These are phyloP conservation scores for Prochilodus magdalenae DNA, from an alignment of 2,113 vertebrate species.

Conservation along the genomic window DNA sequence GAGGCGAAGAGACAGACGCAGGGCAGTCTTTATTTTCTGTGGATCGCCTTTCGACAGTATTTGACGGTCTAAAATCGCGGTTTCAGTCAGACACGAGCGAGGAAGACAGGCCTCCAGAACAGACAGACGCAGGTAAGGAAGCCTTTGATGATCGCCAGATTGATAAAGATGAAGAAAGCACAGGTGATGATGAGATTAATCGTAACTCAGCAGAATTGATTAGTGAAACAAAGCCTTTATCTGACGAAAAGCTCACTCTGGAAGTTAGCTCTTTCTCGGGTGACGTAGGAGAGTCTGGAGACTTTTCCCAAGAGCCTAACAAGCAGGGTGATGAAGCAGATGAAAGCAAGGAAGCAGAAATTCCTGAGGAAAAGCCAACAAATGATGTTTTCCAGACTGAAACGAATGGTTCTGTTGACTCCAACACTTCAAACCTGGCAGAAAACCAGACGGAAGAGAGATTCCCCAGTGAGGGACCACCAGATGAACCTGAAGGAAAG, in stretches of 20 bases:
- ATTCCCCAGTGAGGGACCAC: background rate
- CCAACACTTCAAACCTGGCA: background rate
- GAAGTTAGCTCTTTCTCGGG: background rate
- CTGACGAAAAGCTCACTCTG: background rate
- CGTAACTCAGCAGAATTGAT: background rate
- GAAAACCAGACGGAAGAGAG: background rate
- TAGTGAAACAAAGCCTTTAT: background rate
- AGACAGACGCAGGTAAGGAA: slow-evolving; percentile 26
- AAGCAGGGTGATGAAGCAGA: too few species aligned
- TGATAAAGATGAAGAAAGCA: background rate
- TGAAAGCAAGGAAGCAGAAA: too few species aligned
- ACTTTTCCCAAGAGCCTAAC: too few species aligned
- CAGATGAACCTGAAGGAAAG: background rate
- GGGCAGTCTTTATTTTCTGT: slow-evolving; percentile 54
- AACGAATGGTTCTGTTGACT: background rate
- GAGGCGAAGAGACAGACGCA: slow-evolving; percentile 49
- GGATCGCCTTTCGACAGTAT: slow-evolving; percentile 49
- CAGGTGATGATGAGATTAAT: background rate
- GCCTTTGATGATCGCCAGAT: slow-evolving; percentile 1
- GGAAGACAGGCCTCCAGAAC: slow-evolving; percentile 13
- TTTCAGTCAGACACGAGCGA: slow-evolving; percentile 40
- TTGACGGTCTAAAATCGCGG: slow-evolving; percentile 52
- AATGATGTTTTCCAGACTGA: background rate
- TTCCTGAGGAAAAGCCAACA: background rate
- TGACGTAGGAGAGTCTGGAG: background rate